Conservation (phyloP, 2,888 invertebrate genomes). For the Palloptera scutellata region DNA sequence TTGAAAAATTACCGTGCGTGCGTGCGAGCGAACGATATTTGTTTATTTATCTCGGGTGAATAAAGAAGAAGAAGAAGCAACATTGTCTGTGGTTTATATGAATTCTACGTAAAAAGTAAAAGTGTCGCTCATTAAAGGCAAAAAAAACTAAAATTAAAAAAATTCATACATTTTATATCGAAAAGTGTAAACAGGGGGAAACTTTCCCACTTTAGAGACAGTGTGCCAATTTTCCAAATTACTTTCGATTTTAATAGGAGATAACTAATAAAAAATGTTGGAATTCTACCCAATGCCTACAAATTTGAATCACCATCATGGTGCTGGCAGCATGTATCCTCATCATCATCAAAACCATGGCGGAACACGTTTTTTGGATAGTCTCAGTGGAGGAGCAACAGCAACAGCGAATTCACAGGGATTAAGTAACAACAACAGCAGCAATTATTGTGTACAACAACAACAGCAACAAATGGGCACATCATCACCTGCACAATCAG, state of each 20-base stretch:
- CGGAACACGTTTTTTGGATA: conserved; percentile 59
- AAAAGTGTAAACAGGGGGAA: too few species aligned
- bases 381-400: conserved; percentile 34
- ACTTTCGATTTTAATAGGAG: background rate
- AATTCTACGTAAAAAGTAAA: conserved; percentile 21
- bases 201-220: too few species aligned
- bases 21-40: too few species aligned
- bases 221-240: too few species aligned
- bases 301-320: conserved; percentile 53
- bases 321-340: conserved; percentile 57
- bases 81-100: background rate
- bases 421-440: conserved; percentile 36
- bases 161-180: too few species aligned
- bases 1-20: background rate
- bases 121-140: conserved; percentile 6
- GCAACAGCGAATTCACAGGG: conserved; percentile 28
- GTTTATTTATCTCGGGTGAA: too few species aligned
- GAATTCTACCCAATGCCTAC: conserved; percentile 64
- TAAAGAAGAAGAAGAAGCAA: too few species aligned
- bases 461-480: conserved; percentile 34
- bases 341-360: conserved; percentile 54
- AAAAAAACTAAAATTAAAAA: background rate
- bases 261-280: conserved; percentile 50
- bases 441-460: conserved; percentile 35
- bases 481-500: conserved; percentile 21